Evolutionary conservation across 2,888 invertebrate species (phyloP), one percentile per base, ranked within the genome.

Genomic region (Metellina segmentata): DNA sequence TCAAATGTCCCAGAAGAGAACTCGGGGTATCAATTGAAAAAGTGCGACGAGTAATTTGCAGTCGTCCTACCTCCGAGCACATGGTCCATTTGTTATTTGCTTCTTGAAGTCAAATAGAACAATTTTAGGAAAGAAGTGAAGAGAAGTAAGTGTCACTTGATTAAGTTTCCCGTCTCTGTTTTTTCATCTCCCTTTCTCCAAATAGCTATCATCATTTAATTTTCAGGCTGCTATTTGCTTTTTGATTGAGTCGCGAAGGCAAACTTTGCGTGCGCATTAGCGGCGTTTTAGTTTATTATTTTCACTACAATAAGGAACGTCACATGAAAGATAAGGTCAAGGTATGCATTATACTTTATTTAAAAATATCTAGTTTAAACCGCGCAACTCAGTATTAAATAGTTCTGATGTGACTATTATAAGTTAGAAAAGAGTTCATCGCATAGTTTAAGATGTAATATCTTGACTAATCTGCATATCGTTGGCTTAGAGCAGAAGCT

Each of bases 41-140:
- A 85, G 19, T 16, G 52, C 72, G 51, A 53, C 13, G 75, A 75
- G 85, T 61, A 85, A 85, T 85, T 85, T 85, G 74, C 49, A 19
- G 61, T 34, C 61, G 61, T 61, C 53, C 16, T 78, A 69, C 86
- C 70, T 86, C 77, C 9, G 72, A 87, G 87, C 87, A 72, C 81
- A 74, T 53, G 53, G 49, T n/a, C 53, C 81, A 49, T 87, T 81
- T 72, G 87, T 70, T 87, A 52, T 87, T 87, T 87, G 79, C 72
- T 79, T 81, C 52, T 48, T 71, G 53, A 61, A 87, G 77, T 86
- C 86, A 86, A 86, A 86, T 70, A 86, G 78, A 86, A 86, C 71
- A 82, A 34, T 85, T 85, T 8, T 11, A 34, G 74, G 19, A 53
- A 85, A 85, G 85, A 85, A 85, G 74, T 75, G 75, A 85, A 61